Conservation (phyloP, 2,113 vertebrate genomes). For the Zeus faber region DNA sequence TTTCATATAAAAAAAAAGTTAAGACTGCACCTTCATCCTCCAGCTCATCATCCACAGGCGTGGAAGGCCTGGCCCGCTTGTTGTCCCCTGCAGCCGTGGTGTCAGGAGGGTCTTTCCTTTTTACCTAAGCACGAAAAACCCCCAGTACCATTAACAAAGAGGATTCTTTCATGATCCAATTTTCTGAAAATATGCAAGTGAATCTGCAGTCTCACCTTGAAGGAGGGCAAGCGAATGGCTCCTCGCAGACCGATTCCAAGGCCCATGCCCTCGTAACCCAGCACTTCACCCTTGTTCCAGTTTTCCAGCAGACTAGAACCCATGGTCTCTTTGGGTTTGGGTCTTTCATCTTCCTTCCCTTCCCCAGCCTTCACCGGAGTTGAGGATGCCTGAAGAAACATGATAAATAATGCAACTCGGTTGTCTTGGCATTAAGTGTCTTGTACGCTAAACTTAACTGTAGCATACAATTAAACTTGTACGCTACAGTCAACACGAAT, state of each 20-base stretch:
- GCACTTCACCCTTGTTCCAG: conserved; percentile 94
- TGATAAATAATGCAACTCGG: no score
- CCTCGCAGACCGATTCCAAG: conserved; percentile 90
- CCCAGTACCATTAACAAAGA: no score
- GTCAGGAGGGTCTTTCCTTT: conserved; percentile 96
- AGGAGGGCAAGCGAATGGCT: conserved; percentile 93
- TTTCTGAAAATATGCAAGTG: no score
- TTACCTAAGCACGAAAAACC: no score
- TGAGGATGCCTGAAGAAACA: conserved; percentile 81
- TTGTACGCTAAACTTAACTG: no score
- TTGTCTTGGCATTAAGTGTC: no score
- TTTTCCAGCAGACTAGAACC: conserved; percentile 90
- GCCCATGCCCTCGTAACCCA: conserved; percentile 92
- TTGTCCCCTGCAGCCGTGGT: conserved; percentile 81
- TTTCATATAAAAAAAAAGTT: no score
- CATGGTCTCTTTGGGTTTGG: conserved; percentile 89
- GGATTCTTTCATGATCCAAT: no score
- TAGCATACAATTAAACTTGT: no score
- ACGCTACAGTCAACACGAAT: no score
- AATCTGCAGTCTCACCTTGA: conserved; percentile 87
- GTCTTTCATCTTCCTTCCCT: conserved; percentile 87
- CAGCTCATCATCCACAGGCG: conserved; percentile 89
- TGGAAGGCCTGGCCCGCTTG: conserved; percentile 90
- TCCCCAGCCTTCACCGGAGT: conserved; percentile 92
- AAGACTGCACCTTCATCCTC: conserved; percentile 87